Evolutionary conservation across 2,888 invertebrate species (phyloP), one percentile per base, ranked within the genome.

Genomic region (Poecilus cupreus): DNA sequence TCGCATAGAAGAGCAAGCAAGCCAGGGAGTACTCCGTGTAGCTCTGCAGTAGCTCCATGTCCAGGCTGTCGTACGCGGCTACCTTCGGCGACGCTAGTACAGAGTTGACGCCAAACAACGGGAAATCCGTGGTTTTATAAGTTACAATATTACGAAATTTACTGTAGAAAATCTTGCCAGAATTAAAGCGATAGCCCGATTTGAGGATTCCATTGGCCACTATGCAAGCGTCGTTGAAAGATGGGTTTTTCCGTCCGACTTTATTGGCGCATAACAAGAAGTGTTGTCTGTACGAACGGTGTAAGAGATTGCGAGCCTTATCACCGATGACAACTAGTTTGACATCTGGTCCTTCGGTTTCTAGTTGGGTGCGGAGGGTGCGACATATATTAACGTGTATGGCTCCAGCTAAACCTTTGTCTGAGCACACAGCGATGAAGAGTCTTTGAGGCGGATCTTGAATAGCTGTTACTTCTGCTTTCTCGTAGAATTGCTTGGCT

Each of bases 191-290:
- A 88, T 94, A 96, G 20, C 93, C 94, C 2, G 89, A 90, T 60
- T 93, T 92, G 83, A 97, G 88, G 77, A 98, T 92, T 84, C 93
- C 93, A 85, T 92, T 91, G 8, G 98, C 96, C 70, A 98, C 91
- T 87, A 91, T 92, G 0, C 96, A 92, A 13, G 98, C 98, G 91
- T 98, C 98, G 85, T 93, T 89, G 89, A 95, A 95, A 1, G 95
- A 94, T 37, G 98, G 97, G 22, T 97, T 97, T 85, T 93, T 92
- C 84, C 97, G 95, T 0, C 98, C 98, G 84, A 97, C 92, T 88
- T 94, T 94, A 84, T 95, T 94, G 75, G 95, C 95, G 3, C 97
- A 95, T 85, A 93, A 91, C 76, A 96, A 84, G 96, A 96, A 8
- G 11, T 43, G n/a, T 43, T 13, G 0, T 43, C 3, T n/a, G 43